Evolutionary conservation across 2,888 invertebrate genomes (phyloP).

Genomic region (Andrena bucephala): DNA sequence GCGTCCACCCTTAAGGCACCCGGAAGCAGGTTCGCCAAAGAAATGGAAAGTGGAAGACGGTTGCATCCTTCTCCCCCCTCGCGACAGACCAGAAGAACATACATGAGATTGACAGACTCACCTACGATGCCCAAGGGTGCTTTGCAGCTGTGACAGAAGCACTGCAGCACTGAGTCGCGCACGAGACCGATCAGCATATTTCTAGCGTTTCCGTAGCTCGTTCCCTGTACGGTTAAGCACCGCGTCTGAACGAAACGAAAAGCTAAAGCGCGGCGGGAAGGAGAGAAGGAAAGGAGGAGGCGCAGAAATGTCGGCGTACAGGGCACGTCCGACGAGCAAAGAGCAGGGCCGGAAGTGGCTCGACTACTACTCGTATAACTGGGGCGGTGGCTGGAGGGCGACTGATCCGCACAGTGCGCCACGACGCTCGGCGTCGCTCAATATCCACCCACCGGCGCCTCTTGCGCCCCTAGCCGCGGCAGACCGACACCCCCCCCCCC

Average conservation of each 20-base stretch:
- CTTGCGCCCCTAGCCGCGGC: slow-evolving; percentile 51
- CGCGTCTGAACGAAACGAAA: slow-evolving; percentile 23
- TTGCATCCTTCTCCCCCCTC: slow-evolving; percentile 43
- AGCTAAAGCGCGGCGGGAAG: slow-evolving; percentile 1
- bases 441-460: slow-evolving; percentile 85
- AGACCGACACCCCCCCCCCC: slow-evolving; percentile 44
- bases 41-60: not conserved
- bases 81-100: not conserved
- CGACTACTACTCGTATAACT: slow-evolving; percentile 83
- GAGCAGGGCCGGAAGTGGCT: slow-evolving; percentile 84
- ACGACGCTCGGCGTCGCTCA: slow-evolving; percentile 88
- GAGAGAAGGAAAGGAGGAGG: slow-evolving; percentile 19
- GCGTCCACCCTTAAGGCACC: not conserved
- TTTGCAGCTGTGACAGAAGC: slow-evolving; percentile 97
- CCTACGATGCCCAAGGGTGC: slow-evolving; percentile 88
- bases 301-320: slow-evolving; percentile 78
- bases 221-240: slow-evolving; percentile 9
- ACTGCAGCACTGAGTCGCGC: slow-evolving; percentile 96
- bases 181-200: slow-evolving; percentile 95
- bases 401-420: slow-evolving; percentile 86
- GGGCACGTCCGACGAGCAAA: slow-evolving; percentile 73
- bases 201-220: slow-evolving; percentile 52
- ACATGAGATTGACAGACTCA: slow-evolving; percentile 73
- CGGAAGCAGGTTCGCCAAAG: too few relatives aligned
- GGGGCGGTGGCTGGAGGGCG: slow-evolving; percentile 88